phyloP scores from a whole-genome alignment of 2,888 invertebrate species.

The Drosophila percnosoma region DNA sequence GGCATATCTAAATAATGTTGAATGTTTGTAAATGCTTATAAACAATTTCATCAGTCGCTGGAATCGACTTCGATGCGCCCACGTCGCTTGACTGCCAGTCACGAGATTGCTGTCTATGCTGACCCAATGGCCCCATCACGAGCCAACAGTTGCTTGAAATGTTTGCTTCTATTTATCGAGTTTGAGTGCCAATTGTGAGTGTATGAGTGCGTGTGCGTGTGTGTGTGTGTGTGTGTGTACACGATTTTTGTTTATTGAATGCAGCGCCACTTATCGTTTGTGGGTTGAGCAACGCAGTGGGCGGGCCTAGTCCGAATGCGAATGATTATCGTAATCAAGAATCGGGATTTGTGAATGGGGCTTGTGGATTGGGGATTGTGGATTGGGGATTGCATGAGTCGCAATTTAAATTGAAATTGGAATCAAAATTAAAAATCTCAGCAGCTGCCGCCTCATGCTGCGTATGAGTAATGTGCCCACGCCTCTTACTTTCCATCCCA shows the following conservation, averaged over 20 bases:
- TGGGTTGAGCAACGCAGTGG: constrained; percentile 41
- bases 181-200: constrained; percentile 7
- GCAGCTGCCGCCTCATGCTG: constrained; percentile 40
- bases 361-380: background rate
- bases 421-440: constrained; percentile 29
- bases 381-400: background rate
- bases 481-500: background rate
- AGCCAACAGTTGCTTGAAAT: constrained; percentile 33
- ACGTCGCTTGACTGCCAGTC: constrained; percentile 42
- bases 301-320: constrained; percentile 3
- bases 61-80: constrained; percentile 25
- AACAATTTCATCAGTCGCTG: constrained; percentile 52
- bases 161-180: constrained; percentile 9
- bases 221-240: background rate
- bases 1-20: constrained; percentile 2
- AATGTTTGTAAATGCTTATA: constrained; percentile 37
- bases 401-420: constrained; percentile 34
- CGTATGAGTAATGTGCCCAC: constrained; percentile 60
- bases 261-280: constrained; percentile 40
- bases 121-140: constrained; percentile 43
- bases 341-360: constrained; percentile 5
- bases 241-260: constrained; percentile 45
- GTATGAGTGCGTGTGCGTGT: background rate
- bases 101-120: constrained; percentile 43
- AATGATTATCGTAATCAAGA: constrained; percentile 31